These are phyloP conservation scores for Coptodon rendalli DNA, from an alignment of 2,113 vertebrate genomes.

Conservation along the genomic window DNA sequence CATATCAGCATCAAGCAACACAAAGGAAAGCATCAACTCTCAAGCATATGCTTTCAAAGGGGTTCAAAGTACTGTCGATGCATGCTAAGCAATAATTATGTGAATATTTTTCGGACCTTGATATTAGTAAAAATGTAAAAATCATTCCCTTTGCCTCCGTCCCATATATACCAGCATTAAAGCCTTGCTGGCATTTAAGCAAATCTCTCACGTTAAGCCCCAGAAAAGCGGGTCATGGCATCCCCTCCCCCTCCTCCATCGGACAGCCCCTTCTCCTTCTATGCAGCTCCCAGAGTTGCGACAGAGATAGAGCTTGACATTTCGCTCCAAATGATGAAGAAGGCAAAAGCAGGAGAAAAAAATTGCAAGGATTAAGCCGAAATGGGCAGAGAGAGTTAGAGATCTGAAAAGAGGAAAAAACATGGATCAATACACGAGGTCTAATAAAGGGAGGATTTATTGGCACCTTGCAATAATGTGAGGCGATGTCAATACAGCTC, in stretches of 20 bases:
- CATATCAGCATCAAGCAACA: slow-evolving; percentile 24
- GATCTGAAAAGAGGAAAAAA: slow-evolving; percentile 16
- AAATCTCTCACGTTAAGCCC: slow-evolving; percentile 36
- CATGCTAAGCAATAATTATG: not conserved
- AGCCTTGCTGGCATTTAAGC: slow-evolving; percentile 44
- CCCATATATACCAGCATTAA: slow-evolving; percentile 20
- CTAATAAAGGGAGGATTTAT: slow-evolving; percentile 65
- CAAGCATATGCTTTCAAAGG: not conserved
- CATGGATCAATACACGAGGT: slow-evolving; percentile 51
- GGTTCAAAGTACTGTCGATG: not conserved
- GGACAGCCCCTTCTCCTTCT: not conserved
- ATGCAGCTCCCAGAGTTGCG: not conserved
- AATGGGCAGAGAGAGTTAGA: slow-evolving; percentile 29
- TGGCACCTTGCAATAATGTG: slow-evolving; percentile 51
- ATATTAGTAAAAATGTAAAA: slow-evolving; percentile 22
- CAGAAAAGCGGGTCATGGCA: not conserved
- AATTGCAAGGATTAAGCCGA: slow-evolving; percentile 20
- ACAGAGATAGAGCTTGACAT: slow-evolving; percentile 53
- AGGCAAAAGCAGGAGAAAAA: not conserved
- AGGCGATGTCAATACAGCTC: slow-evolving; percentile 46
- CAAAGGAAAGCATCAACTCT: slow-evolving; percentile 14
- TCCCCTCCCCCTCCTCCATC: not conserved
- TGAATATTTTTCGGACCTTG: not conserved
- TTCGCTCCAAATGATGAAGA: slow-evolving; percentile 30
- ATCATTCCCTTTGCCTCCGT: slow-evolving; percentile 4